Percentiles rank a stretch among this genome's conserved stretches.
Evolutionary conservation across 1,140 invertebrate species (phyloP).

Genomic region (Tribolium castaneum): DNA sequence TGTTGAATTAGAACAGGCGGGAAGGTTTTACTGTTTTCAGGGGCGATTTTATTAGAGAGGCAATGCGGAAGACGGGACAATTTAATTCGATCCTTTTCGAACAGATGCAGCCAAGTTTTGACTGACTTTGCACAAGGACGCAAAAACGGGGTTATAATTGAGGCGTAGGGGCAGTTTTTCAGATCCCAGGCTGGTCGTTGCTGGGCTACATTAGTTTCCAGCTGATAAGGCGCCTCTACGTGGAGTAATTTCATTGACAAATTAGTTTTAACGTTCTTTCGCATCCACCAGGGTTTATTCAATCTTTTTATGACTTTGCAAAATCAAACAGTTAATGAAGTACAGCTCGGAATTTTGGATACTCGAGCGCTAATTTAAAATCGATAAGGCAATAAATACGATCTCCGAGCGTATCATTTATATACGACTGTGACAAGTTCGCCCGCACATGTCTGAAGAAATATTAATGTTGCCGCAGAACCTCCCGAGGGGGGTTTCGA

Average conservation of each 20-base stretch:
- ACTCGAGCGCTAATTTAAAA: background rate
- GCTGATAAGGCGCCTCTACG: background rate
- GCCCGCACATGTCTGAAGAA: background rate
- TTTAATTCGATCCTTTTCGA: background rate
- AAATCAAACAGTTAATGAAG: background rate
- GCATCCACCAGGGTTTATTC: too few relatives aligned
- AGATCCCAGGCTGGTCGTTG: background rate
- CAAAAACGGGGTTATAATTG: background rate
- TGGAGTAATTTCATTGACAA: background rate
- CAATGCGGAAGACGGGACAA: slow-evolving; percentile 4
- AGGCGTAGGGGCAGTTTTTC: background rate
- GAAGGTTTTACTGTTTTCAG: slow-evolving; percentile 34
- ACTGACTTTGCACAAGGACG: background rate
- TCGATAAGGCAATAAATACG: background rate
- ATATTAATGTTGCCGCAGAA: background rate
- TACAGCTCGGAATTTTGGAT: background rate
- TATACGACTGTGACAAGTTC: background rate
- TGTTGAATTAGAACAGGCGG: slow-evolving; percentile 33
- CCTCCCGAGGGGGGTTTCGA: background rate
- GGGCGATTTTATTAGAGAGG: slow-evolving; percentile 25
- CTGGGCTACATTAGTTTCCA: too few relatives aligned
- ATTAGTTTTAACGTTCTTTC: background rate
- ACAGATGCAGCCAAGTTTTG: background rate
- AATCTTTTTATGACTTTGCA: too few relatives aligned
- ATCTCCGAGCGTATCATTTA: background rate